Evolutionary conservation across 2,113 vertebrate genomes (phyloP), one percentile per base, ranked within the genome.

Genomic region (Pipra filicauda): DNA sequence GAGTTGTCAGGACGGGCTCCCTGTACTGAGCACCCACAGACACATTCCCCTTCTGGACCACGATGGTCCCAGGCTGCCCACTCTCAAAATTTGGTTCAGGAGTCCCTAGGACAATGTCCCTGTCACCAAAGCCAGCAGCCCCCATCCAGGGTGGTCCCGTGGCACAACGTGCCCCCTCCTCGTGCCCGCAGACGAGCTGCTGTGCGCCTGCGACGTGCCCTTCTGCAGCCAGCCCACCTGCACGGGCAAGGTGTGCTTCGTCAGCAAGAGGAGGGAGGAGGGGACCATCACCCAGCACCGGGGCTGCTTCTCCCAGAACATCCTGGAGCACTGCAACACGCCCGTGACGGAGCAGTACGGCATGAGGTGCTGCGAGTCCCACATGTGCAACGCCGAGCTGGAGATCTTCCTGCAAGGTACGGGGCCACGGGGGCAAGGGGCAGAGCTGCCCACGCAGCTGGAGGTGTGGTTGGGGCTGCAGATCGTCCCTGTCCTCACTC

Each of bases 171-270:
- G 26, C 5, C 55, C 62, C 49, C 19, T 66, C 44, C 35, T n/a
- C 1, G 1, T 85, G 43, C 89, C 86, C 6, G 0, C 91, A 97
- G 96, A 55, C 0, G 73, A 96, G 55, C 18, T 97, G 86, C 75
- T 43, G 33, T 98, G 97, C 0, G 75, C 67, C 73, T 97, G 97
- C 2, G 87, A 97, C 0, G 24, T 78, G 27, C 65, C 80, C 0
- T 10, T 51, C 39, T 98, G 97, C 92, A 26, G 15, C 35, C 24
- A 27, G 9, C 46, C 87, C 26, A 96, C 72, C 49, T 98, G 97
- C 94, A 81, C 52, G 21, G 97, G 97, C 65, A 85, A 41, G 65
- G 74, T 91, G 39, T 98, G 97, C 85, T 98, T 96, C 24, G 74
- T 95, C 75, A 97, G 97, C 91, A 97, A 95, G 88, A 84, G 72